These are phyloP conservation scores for Perithous albicinctus DNA, from an alignment of 2,888 invertebrate species.

Conservation along the genomic window DNA sequence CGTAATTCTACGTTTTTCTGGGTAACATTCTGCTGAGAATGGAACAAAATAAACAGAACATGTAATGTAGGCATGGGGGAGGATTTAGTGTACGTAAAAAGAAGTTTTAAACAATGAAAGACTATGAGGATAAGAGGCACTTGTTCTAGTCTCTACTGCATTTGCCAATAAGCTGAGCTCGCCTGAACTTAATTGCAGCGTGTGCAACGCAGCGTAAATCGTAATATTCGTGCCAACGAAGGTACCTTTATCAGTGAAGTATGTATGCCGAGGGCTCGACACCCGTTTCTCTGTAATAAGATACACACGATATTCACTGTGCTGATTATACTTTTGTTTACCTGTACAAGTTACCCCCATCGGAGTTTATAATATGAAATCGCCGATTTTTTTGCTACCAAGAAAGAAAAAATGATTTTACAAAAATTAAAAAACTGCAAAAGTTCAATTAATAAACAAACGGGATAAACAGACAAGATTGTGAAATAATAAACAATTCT, in stretches of 20 bases:
- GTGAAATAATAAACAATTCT: no score
- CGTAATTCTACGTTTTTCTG: not conserved
- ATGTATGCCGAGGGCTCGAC: conserved; percentile 84
- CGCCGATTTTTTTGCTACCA: no score
- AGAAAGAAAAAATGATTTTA: no score
- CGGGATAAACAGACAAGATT: no score
- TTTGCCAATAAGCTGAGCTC: conserved; percentile 47
- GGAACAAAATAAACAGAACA: not conserved
- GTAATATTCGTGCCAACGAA: conserved; percentile 67
- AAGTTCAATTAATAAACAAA: no score
- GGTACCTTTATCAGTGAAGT: conserved; percentile 87
- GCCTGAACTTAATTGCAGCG: conserved; percentile 51
- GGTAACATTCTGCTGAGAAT: not conserved
- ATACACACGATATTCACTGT: conserved; percentile 43
- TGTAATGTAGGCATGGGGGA: not conserved
- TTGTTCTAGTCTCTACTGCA: conserved; percentile 29
- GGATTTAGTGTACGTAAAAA: not conserved
- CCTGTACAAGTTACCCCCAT: not conserved
- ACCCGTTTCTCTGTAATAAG: conserved; percentile 85
- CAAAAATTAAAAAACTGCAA: no score
- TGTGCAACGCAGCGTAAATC: conserved; percentile 44
- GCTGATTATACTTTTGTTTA: not conserved
- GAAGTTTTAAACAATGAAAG: not conserved
- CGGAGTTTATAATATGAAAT: no score
- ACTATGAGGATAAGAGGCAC: conserved; percentile 26